These are phyloP conservation scores for Mesodorylaimus sp. DNA, from an alignment of 2,888 invertebrate genomes.

Conservation along the genomic window DNA sequence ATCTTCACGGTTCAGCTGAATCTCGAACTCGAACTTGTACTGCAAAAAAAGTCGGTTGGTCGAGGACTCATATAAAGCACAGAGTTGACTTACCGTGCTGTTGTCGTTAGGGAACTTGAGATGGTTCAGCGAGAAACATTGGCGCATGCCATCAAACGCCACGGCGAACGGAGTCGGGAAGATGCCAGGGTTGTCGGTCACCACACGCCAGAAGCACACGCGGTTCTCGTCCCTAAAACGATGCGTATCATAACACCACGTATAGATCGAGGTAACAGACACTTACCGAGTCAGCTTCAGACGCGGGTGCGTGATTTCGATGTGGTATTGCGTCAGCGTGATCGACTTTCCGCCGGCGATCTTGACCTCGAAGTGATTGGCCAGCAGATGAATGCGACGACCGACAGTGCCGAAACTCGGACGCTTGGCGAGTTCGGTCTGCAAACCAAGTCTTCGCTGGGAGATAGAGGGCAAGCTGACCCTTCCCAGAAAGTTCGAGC, in stretches of 20 bases:
- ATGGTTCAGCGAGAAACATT: background rate
- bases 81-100: background rate
- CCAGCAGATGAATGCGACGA: background rate
- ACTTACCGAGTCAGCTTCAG: constrained; percentile 20
- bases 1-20: constrained; percentile 5
- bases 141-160: constrained; percentile 22
- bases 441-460: too few species aligned
- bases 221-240: constrained; percentile 24
- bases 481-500: too few species aligned
- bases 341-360: constrained; percentile 16
- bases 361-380: constrained; percentile 22
- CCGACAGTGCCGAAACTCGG: background rate
- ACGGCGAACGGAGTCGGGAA: constrained; percentile 21
- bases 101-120: constrained; percentile 3
- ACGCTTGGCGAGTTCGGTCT: background rate
- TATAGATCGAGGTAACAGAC: background rate
- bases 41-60: background rate
- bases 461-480: too few species aligned
- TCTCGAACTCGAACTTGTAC: constrained; percentile 3
- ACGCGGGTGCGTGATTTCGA: constrained; percentile 22
- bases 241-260: background rate
- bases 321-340: constrained; percentile 23
- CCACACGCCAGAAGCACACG: constrained; percentile 22
- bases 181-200: constrained; percentile 16
- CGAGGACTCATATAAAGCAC: background rate